phyloP scores from a whole-genome alignment of 2,797 vertebrate species.

The Pangasius macronema region DNA sequence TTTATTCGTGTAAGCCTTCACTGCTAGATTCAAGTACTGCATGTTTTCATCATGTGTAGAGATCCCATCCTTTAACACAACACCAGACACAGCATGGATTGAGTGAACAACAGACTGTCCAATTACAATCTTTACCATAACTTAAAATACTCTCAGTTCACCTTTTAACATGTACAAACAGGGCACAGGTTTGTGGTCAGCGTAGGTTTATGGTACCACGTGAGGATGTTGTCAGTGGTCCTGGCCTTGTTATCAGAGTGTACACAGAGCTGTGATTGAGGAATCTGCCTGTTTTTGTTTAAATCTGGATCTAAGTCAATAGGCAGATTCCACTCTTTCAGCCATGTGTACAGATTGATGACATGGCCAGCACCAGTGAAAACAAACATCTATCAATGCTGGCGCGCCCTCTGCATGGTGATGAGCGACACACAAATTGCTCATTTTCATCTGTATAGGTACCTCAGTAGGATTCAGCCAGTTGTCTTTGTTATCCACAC shows the following conservation, averaged over 20 bases:
- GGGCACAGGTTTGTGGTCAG: background rate
- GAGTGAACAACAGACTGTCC: background rate
- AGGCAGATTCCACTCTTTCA: conserved; percentile 28
- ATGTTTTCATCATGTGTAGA: conserved; percentile 85
- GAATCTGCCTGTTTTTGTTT: conserved; percentile 21
- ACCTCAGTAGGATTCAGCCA: conserved; percentile 99
- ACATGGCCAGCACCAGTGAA: background rate
- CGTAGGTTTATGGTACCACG: conserved; percentile 2
- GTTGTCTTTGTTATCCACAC: conserved; percentile 67
- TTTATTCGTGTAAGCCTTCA: conserved; percentile 71
- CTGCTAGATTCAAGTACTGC: conserved; percentile 83
- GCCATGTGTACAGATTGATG: conserved; percentile 26
- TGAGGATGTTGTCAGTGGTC: background rate
- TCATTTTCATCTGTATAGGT: conserved; percentile 28
- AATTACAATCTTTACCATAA: background rate
- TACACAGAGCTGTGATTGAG: background rate
- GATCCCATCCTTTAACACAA: conserved; percentile 76
- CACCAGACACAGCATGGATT: background rate
- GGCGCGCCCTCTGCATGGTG: background rate
- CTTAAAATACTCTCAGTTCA: background rate
- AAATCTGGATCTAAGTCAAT: conserved; percentile 7
- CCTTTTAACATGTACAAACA: background rate
- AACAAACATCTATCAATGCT: conserved; percentile 15
- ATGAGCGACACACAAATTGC: background rate
- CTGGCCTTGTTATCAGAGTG: background rate